phyloP scores from a whole-genome alignment of 2,888 invertebrate genomes.

The Metalampra italica region DNA sequence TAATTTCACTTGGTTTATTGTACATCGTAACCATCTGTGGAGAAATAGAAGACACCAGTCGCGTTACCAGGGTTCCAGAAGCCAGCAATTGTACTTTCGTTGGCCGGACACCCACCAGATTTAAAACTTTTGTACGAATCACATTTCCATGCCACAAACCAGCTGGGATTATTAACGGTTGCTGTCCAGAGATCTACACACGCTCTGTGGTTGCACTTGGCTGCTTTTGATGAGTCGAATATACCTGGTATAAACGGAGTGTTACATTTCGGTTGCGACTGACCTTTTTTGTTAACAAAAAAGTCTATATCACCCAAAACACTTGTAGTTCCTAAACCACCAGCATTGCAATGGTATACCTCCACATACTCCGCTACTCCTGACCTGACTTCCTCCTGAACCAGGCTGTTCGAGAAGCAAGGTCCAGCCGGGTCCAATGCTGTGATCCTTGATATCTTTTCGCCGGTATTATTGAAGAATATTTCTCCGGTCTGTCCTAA shows the following conservation, averaged over 20 bases:
- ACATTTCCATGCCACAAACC: constrained; percentile 55
- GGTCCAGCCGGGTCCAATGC: constrained; percentile 70
- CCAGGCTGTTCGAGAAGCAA: constrained; percentile 56
- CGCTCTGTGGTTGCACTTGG: constrained; percentile 59
- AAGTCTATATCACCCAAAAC: constrained; percentile 78
- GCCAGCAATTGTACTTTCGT: constrained; percentile 50
- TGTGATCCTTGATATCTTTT: constrained; percentile 52
- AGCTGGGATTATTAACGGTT: constrained; percentile 45
- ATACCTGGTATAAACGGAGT: constrained; percentile 54
- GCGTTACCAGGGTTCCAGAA: constrained; percentile 62
- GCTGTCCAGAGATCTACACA: constrained; percentile 58
- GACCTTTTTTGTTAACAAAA: constrained; percentile 79
- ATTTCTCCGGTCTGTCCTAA: constrained; percentile 52
- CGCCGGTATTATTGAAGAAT: constrained; percentile 41
- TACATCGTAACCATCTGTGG: constrained; percentile 36
- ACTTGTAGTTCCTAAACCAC: constrained; percentile 66
- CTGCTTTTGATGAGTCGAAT: constrained; percentile 56
- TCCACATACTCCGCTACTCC: constrained; percentile 80
- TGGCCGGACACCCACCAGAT: constrained; percentile 39
- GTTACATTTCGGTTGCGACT: constrained; percentile 75
- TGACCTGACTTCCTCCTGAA: constrained; percentile 67
- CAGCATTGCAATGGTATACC: constrained; percentile 80
- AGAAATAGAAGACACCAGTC: constrained; percentile 58
- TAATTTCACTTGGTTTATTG: too few relatives aligned
- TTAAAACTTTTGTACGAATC: constrained; percentile 51